Evolutionary conservation across 2,113 vertebrate genomes (phyloP).

Genomic region (Procavia capensis): DNA sequence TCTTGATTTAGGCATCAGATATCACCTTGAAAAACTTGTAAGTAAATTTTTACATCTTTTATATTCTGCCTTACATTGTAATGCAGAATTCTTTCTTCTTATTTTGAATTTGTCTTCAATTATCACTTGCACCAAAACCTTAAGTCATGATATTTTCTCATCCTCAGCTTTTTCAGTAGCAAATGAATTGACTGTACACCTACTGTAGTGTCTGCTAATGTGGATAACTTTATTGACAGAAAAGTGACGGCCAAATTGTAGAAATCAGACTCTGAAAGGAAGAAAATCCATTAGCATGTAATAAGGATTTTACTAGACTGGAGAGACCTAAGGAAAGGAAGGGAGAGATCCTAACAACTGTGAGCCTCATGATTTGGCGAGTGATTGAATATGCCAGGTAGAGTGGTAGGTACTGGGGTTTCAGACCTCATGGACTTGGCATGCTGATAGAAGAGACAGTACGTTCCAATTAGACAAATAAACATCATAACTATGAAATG

Average conservation of each 20-base stretch:
- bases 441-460: not conserved
- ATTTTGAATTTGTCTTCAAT: conserved; percentile 26
- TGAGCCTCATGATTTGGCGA: not conserved
- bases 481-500: not conserved
- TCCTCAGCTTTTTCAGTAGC: not conserved
- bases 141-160: conserved; percentile 49
- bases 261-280: conserved; percentile 42
- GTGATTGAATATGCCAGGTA: not conserved
- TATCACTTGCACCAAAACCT: conserved; percentile 15
- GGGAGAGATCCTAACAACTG: not conserved
- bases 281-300: conserved; percentile 23
- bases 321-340: not conserved
- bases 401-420: not conserved
- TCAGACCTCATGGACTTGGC: not conserved
- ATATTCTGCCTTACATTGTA: conserved; percentile 1
- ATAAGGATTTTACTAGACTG: not conserved
- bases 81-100: conserved; percentile 25
- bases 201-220: not conserved
- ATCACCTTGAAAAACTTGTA: conserved; percentile 8
- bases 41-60: not conserved
- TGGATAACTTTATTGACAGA: not conserved
- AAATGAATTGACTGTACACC: not conserved
- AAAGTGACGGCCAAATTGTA: not conserved
- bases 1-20: conserved; percentile 6
- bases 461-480: not conserved